phyloP scores from a whole-genome alignment of 2,888 invertebrate genomes.

The Steinernema hermaphroditum region DNA sequence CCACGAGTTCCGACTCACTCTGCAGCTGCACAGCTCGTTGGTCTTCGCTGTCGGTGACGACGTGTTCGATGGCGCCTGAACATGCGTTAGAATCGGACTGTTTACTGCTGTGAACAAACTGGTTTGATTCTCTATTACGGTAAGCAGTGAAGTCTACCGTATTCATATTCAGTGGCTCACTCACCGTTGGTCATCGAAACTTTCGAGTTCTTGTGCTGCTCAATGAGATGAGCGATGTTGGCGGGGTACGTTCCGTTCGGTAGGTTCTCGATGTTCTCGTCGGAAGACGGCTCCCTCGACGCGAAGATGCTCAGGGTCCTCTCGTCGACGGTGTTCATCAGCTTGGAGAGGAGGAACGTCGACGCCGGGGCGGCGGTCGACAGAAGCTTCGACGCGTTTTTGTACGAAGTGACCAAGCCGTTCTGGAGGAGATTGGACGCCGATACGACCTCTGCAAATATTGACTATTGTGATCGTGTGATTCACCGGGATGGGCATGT shows the following conservation, averaged over 20 bases:
- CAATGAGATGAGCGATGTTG: slow-evolving; percentile 20
- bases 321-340: slow-evolving; percentile 20
- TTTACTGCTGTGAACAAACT: too few species aligned
- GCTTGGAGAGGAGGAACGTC: not conserved
- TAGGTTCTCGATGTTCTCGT: not conserved
- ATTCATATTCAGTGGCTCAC: too few species aligned
- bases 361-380: slow-evolving; percentile 15
- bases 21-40: not conserved
- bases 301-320: slow-evolving; percentile 14
- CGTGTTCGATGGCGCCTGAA: slow-evolving; percentile 5
- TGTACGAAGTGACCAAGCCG: slow-evolving; percentile 18
- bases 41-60: not conserved
- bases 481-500: not conserved
- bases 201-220: slow-evolving; percentile 10
- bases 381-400: slow-evolving; percentile 29
- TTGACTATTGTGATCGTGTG: not conserved
- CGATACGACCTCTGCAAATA: not conserved
- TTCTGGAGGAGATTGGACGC: slow-evolving; percentile 27
- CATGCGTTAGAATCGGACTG: too few species aligned
- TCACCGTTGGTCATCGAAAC: too few species aligned
- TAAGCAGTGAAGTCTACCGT: too few species aligned
- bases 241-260: not conserved
- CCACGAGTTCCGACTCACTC: slow-evolving; percentile 21
- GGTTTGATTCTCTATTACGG: too few species aligned
- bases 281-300: not conserved